These are phyloP conservation scores for Tribolium castaneum DNA, from an alignment of 1,140 invertebrate species.

Conservation along the genomic window DNA sequence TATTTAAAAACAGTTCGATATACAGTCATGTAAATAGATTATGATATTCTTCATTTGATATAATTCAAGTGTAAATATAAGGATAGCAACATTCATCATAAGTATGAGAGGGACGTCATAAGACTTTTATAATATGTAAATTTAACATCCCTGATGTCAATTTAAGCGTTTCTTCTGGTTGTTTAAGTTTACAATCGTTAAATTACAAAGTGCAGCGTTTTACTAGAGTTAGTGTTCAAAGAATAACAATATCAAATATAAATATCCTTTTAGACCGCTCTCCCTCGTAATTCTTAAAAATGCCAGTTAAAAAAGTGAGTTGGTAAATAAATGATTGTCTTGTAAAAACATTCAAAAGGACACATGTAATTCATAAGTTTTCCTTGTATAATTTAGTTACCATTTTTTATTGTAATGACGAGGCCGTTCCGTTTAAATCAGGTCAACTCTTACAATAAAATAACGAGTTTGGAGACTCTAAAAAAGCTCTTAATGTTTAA, in stretches of 20 bases:
- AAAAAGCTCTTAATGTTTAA: slow-evolving; percentile 15
- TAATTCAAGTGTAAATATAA: slow-evolving; percentile 41
- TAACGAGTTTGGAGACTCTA: slow-evolving; percentile 1
- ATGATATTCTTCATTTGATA: slow-evolving; percentile 9
- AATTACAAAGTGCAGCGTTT: slow-evolving; percentile 13
- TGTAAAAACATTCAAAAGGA: slow-evolving; percentile 43
- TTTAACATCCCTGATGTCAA: slow-evolving; percentile 39
- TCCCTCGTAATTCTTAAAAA: slow-evolving; percentile 29
- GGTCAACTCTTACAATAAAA: slow-evolving; percentile 4
- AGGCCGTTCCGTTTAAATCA: slow-evolving; percentile 8
- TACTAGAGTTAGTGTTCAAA: slow-evolving; percentile 30
- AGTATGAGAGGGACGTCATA: slow-evolving; percentile 41
- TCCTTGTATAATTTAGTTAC: slow-evolving; percentile 11
- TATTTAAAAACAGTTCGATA: slow-evolving; percentile 49
- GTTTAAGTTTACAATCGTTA: slow-evolving; percentile 7
- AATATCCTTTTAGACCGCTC: slow-evolving; percentile 33
- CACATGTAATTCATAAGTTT: slow-evolving; percentile 37
- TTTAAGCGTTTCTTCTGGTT: slow-evolving; percentile 47
- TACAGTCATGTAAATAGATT: slow-evolving; percentile 34
- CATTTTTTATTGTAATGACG: slow-evolving; percentile 20
- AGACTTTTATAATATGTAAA: slow-evolving; percentile 32
- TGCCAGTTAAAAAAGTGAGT: slow-evolving; percentile 27
- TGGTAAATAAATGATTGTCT: slow-evolving; percentile 45
- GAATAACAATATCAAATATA: slow-evolving; percentile 46
- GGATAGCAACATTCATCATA: slow-evolving; percentile 51